Conservation (phyloP, 2,113 vertebrate genomes). For the Trematomus loennbergii region DNA sequence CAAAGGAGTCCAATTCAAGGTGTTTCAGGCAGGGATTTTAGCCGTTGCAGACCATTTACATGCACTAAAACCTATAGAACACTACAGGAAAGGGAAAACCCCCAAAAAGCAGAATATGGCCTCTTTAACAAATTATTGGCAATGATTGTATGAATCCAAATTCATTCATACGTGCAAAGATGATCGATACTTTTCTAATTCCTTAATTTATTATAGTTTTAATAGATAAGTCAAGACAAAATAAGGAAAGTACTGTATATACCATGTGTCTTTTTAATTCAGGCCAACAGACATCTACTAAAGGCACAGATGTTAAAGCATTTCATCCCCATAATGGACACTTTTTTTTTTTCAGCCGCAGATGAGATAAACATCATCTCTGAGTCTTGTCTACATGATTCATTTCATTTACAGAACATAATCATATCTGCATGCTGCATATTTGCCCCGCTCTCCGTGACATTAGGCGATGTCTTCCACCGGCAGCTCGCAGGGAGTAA, state of each 20-base stretch:
- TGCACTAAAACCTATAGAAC: no score
- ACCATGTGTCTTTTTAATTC: background rate
- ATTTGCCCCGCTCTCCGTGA: slow-evolving; percentile 53
- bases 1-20: no score
- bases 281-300: background rate
- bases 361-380: slow-evolving; percentile 43
- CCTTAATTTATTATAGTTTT: no score
- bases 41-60: no score
- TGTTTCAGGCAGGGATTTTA: no score
- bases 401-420: slow-evolving; percentile 57
- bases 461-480: slow-evolving; percentile 63
- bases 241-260: no score
- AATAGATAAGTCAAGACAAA: no score
- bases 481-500: slow-evolving; percentile 61
- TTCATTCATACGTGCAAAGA: background rate
- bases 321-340: slow-evolving; percentile 20
- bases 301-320: background rate
- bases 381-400: slow-evolving; percentile 56
- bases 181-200: background rate
- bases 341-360: slow-evolving; percentile 6
- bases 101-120: no score
- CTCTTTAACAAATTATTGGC: background rate
- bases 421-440: slow-evolving; percentile 64
- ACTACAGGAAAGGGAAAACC: no score
- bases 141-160: background rate